phyloP scores from a whole-genome alignment of 1,140 invertebrate species.

The Brachionus plicatilis region DNA sequence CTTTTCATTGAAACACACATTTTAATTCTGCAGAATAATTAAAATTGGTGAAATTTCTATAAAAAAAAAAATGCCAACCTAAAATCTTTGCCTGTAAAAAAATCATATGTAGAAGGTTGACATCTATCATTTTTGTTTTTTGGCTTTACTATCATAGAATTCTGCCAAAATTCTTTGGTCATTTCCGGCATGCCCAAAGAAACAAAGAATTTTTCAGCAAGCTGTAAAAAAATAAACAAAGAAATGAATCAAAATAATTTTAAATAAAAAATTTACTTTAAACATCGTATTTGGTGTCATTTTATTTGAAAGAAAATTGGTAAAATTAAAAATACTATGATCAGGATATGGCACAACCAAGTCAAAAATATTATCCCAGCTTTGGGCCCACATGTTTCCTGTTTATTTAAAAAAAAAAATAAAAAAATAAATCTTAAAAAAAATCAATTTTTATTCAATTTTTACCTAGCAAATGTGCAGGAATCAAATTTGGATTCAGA shows the following conservation, averaged over 20 bases:
- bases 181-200: conserved; percentile 76
- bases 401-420: conserved; percentile 62
- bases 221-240: conserved; percentile 63
- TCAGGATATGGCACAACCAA: conserved; percentile 70
- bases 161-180: conserved; percentile 62
- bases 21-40: conserved; percentile 66
- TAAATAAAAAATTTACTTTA: conserved; percentile 47
- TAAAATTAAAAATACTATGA: conserved; percentile 67
- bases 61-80: conserved; percentile 54
- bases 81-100: conserved; percentile 69
- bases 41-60: too few relatives aligned
- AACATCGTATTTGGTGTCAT: conserved; percentile 72
- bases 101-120: conserved; percentile 85
- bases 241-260: not conserved
- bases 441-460: conserved; percentile 55
- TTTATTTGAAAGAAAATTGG: conserved; percentile 65
- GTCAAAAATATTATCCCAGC: conserved; percentile 76
- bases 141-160: conserved; percentile 58
- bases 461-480: conserved; percentile 78
- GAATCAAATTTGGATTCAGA: conserved; percentile 64
- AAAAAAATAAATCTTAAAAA: conserved; percentile 78
- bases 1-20: conserved; percentile 72
- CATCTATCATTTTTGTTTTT: conserved; percentile 65
- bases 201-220: conserved; percentile 76
- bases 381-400: conserved; percentile 82